Conservation (phyloP, 2,797 vertebrate species). For the Argentina silus region DNA sequence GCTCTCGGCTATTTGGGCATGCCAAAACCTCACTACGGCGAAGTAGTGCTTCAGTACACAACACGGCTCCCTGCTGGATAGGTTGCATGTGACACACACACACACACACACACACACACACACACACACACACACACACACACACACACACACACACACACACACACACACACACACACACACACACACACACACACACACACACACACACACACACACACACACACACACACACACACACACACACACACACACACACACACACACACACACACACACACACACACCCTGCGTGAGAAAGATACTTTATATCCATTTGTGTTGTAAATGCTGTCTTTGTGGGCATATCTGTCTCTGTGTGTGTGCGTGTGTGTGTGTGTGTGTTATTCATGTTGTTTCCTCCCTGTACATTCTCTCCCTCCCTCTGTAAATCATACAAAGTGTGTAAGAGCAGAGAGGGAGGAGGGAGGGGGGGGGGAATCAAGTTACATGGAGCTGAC, state of each 20-base stretch:
- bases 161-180: not conserved
- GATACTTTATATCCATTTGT: not conserved
- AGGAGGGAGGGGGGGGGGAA: no score
- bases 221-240: not conserved
- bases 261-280: no score
- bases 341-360: no score
- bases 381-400: conserved; percentile 45
- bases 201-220: not conserved
- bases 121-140: no score
- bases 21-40: conserved; percentile 33
- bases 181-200: no score
- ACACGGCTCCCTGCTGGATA: not conserved
- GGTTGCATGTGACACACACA: not conserved
- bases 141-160: no score
- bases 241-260: no score
- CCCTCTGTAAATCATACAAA: conserved; percentile 63
- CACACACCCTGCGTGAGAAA: not conserved
- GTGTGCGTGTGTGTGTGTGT: conserved; percentile 39
- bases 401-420: conserved; percentile 44
- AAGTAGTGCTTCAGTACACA: conserved; percentile 5
- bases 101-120: not conserved
- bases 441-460: conserved; percentile 43
- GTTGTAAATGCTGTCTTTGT: no score
- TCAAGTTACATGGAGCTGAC: conserved; percentile 58
- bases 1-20: conserved; percentile 36